A percentile compares a stretch with the other conserved stretches of the same genome.
Conservation (phyloP, 2,888 invertebrate species). For the Hipparchia semele region DNA sequence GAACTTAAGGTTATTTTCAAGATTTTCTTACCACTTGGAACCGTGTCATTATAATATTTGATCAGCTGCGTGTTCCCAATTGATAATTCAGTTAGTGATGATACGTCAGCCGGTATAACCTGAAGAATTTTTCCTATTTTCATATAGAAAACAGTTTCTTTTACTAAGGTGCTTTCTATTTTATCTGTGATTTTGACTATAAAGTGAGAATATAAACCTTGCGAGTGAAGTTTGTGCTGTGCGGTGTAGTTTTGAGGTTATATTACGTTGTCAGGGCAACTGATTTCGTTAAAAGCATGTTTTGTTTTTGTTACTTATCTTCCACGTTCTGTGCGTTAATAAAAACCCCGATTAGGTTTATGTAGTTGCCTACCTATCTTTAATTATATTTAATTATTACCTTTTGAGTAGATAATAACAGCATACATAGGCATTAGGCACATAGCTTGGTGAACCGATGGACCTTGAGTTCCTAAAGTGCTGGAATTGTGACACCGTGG, state of each 20-base stretch:
- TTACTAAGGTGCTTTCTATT: constrained; percentile 27
- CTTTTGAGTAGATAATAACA: no score
- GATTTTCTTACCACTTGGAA: constrained; percentile 49
- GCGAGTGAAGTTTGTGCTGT: constrained; percentile 24
- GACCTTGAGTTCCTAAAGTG: no score
- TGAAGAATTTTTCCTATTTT: constrained; percentile 49
- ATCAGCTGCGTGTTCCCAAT: constrained; percentile 77
- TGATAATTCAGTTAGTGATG: constrained; percentile 75
- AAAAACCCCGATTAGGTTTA: not conserved
- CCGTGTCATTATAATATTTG: constrained; percentile 65
- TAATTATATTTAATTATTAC: no score
- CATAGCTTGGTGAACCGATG: no score
- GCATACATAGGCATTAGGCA: no score
- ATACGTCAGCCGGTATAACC: constrained; percentile 62
- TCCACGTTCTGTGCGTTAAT: not conserved
- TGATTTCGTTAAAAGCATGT: constrained; percentile 38
- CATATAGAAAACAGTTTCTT: constrained; percentile 26
- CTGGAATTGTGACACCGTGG: no score
- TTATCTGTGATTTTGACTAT: constrained; percentile 41
- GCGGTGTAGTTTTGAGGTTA: constrained; percentile 45
- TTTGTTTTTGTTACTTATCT: constrained; percentile 18
- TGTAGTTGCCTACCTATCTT: no score
- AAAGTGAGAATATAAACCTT: constrained; percentile 8
- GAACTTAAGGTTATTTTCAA: constrained; percentile 61
- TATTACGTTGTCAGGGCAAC: constrained; percentile 52